Conservation (phyloP, 2,113 vertebrate species). For the Hoplias malabaricus region DNA sequence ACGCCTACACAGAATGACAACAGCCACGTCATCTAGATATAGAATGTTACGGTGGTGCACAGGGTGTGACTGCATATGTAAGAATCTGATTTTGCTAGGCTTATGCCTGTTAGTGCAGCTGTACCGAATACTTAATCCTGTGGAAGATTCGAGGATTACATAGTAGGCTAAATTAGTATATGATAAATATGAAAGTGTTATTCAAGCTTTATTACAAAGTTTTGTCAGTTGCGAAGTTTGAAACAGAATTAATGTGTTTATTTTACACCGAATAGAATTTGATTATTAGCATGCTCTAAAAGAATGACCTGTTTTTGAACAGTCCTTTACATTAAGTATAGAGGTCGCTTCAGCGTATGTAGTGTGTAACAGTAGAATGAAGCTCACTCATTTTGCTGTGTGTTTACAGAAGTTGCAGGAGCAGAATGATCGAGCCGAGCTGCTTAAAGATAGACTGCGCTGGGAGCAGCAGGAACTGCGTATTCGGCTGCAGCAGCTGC, state of each 20-base stretch:
- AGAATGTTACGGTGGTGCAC: background rate
- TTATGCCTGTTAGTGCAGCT: background rate
- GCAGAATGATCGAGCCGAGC: constrained; percentile 80
- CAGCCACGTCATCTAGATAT: background rate
- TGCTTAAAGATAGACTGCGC: constrained; percentile 81
- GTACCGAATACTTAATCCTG: background rate
- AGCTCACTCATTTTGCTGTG: background rate
- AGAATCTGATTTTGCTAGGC: background rate
- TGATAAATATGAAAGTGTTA: no score
- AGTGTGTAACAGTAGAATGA: background rate
- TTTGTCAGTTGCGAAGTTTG: no score
- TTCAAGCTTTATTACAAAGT: no score
- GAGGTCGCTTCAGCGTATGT: no score
- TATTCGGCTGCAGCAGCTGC: constrained; percentile 78
- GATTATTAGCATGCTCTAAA: no score
- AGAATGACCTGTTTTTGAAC: no score
- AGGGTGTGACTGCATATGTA: background rate
- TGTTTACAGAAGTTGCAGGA: constrained; percentile 84
- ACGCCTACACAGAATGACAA: background rate
- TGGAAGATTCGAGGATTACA: background rate
- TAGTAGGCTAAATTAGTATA: no score
- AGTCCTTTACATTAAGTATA: no score
- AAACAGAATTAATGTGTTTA: no score
- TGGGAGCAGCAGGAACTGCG: constrained; percentile 81
- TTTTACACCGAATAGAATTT: no score